Evolutionary conservation across 1,140 invertebrate genomes (phyloP), one percentile per base, ranked within the genome.

Genomic region (Aleiodes sp.): DNA sequence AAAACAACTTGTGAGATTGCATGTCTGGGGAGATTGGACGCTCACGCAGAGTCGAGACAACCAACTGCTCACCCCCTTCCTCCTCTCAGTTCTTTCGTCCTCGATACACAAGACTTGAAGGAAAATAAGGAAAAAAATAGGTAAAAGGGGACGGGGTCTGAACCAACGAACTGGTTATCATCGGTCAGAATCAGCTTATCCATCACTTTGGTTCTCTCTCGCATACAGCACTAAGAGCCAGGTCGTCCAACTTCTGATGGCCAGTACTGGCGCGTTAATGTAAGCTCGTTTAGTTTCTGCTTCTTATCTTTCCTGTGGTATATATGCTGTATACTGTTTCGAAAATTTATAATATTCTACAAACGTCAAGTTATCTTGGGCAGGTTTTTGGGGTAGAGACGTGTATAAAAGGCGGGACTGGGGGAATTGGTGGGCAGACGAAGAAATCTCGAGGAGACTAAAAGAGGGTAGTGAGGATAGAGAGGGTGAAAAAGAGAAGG

Each of bases 101-200:
- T 60, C 60, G 60, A 69, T 69, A 52, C 35, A n/a, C n/a, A n/a
- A n/a, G 39, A 26, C 19, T 41, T 33, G 41, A 33, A 31, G 37
- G n/a, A n/a, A n/a, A n/a, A n/a, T n/a, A n/a, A n/a, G n/a, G n/a
- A n/a, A n/a, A 41, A 41, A 62, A 64, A 46, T 37, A 24, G 24
- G 59, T 8, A 26, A 43, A 64, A 59, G 60, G 62, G 35, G 59
- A 62, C 33, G 19, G 31, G 33, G 67, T 56, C 57, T 72, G 72
- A 67, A 69, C 59, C 61, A 35, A 9, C 56, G 65, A n/a, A n/a
- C n/a, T n/a, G n/a, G 65, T 73, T 82, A 79, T 80, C 75, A 70
- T 26, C 46, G 70, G 65, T 46, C 68, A 65, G 62, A 62, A 78
- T 81, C 79, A 72, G 28, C 70, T 79, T 78, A 80, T 78, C 80